Evolutionary conservation across 2,888 invertebrate genomes (phyloP).

Genomic region (Hololepta plana): DNA sequence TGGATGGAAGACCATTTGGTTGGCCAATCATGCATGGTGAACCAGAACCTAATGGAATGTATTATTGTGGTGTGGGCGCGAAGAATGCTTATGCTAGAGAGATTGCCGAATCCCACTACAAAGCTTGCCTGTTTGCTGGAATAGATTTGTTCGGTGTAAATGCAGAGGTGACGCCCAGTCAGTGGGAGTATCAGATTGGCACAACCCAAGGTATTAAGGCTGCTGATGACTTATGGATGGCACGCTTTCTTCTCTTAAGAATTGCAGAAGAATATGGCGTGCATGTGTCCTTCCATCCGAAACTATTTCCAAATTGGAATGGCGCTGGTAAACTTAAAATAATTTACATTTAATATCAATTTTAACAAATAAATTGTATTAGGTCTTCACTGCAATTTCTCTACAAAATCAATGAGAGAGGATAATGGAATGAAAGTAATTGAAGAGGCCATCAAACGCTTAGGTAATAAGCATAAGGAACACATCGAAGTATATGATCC

Average conservation of each 20-base stretch:
- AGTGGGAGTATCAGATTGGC: slow-evolving; percentile 53
- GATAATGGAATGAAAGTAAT: slow-evolving; percentile 40
- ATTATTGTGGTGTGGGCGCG: slow-evolving; percentile 72
- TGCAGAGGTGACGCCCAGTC: slow-evolving; percentile 58
- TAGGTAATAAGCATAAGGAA: slow-evolving; percentile 49
- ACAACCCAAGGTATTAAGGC: slow-evolving; percentile 40
- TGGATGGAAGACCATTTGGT: slow-evolving; percentile 45
- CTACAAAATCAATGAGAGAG: slow-evolving; percentile 66
- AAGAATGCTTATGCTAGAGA: slow-evolving; percentile 62
- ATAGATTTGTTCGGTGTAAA: slow-evolving; percentile 60
- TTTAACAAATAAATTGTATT: background rate
- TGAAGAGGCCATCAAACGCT: slow-evolving; percentile 53
- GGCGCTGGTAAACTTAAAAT: slow-evolving; percentile 26
- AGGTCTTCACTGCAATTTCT: slow-evolving; percentile 83
- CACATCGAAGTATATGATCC: slow-evolving; percentile 70
- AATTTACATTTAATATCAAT: background rate
- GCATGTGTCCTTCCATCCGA: slow-evolving; percentile 36
- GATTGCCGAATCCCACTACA: slow-evolving; percentile 62
- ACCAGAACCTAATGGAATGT: slow-evolving; percentile 56
- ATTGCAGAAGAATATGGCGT: slow-evolving; percentile 43
- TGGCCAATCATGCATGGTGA: slow-evolving; percentile 49
- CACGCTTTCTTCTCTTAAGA: slow-evolving; percentile 35
- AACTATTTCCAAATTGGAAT: slow-evolving; percentile 31
- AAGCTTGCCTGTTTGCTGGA: slow-evolving; percentile 64
- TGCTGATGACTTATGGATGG: slow-evolving; percentile 43